Conservation (phyloP, 2,888 invertebrate genomes). For the Napeogenes inachia region DNA sequence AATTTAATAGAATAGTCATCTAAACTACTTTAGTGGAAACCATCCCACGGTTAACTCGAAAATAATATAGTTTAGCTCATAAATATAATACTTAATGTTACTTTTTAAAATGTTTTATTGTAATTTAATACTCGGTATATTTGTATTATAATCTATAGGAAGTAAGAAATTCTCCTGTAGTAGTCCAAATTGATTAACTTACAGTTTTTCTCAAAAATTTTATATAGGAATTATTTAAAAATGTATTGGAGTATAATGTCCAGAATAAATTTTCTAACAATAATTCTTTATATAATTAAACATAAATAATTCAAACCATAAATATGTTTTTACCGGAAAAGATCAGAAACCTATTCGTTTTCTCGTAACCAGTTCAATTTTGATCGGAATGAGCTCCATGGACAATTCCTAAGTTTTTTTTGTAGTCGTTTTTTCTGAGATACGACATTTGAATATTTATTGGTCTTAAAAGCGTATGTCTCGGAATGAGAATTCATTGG, state of each 20-base stretch:
- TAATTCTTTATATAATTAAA: too few species aligned
- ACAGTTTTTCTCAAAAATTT: too few species aligned
- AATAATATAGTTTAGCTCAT: background rate
- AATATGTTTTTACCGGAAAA: too few species aligned
- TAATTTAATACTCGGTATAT: background rate
- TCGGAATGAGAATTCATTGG: constrained; percentile 29
- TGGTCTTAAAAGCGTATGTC: constrained; percentile 47
- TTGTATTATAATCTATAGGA: background rate
- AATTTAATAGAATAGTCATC: constrained; percentile 8
- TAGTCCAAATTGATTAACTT: too few species aligned
- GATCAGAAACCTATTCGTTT: background rate
- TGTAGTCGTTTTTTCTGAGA: constrained; percentile 35
- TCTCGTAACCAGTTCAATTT: constrained; percentile 26
- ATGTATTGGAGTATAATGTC: too few species aligned
- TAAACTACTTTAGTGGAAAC: constrained; percentile 11
- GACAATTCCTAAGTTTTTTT: constrained; percentile 24
- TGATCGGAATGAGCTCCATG: constrained; percentile 23
- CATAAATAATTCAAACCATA: too few species aligned
- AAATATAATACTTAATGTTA: constrained; percentile 4
- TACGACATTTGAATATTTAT: constrained; percentile 55
- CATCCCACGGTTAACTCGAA: constrained; percentile 12
- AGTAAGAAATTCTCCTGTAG: background rate
- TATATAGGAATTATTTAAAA: too few species aligned
- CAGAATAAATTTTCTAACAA: too few species aligned
- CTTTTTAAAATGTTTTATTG: constrained; percentile 1